Evolutionary conservation across 2,888 invertebrate genomes (phyloP), one percentile per base, ranked within the genome.

Genomic region (Lepeophtheirus nordmannii): DNA sequence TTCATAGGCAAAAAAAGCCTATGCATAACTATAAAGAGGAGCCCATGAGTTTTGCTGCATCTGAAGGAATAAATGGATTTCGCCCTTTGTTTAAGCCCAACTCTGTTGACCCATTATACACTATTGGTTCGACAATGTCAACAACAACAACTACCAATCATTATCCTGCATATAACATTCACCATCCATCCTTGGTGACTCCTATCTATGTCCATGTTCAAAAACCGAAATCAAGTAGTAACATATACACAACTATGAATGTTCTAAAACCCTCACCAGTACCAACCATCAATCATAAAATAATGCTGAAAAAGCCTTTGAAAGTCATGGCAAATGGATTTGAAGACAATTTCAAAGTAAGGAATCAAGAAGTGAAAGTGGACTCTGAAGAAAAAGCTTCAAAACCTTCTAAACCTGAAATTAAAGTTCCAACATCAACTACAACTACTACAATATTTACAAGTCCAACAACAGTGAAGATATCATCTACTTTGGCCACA

Each of bases 31-130:
- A 30, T 60, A 20, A 23, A 14, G 1, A 9, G 20, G 60, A 60
- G 17, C 60, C 30, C 14, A 38, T 60, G 23, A 37, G 37, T 60
- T 60, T 60, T 30, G 60, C 60, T 30, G 60, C 39, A 10, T 23
- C 60, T 10, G 60, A 60, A 17, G 60, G 38, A 10, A 38, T 60
- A 10, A 60, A 60, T 37, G 60, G 60, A 1, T 60, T 60, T 38
- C 20, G 38, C 20, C 60, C 60, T 1, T 14, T 60, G n/a, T 60
- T 60, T 7, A n/a, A 38, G 14, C 60, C 60, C 22, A 23, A 60
- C 60, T 38, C 60, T 11, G 38, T 38, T 14, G 60, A 60, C 39
- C 60, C 60, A 9, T 23, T 60, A 17, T 60, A 23, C 60, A 37
- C 30, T 17, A 46, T 46, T 14, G 53, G 14, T 1, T 8, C 53